A percentile compares a stretch with the other conserved stretches of the same genome.
phyloP scores from a whole-genome alignment of 2,888 invertebrate species.

The Mimumesa dahlbomi region DNA sequence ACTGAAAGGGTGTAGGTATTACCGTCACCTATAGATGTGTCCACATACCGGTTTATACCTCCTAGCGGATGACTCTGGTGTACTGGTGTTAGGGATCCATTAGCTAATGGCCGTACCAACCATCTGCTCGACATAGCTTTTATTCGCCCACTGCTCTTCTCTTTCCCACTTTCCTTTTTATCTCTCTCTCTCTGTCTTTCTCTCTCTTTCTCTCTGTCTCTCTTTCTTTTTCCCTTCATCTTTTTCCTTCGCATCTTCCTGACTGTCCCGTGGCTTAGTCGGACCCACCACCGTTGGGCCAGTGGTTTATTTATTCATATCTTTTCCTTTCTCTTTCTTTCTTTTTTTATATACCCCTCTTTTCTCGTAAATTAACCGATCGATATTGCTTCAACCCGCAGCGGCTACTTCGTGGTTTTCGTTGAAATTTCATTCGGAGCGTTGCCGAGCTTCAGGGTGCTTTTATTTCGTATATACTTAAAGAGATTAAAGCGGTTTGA shows the following conservation, averaged over 20 bases:
- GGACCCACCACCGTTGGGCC: conserved; percentile 44
- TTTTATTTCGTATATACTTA: too few species aligned
- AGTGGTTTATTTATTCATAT: conserved; percentile 67
- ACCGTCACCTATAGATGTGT: conserved; percentile 51
- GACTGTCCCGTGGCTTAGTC: conserved; percentile 51
- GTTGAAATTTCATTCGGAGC: background rate
- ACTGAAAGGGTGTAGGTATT: conserved; percentile 48
- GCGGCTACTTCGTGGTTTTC: conserved; percentile 44
- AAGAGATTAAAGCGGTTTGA: too few species aligned
- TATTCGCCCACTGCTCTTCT: conserved; percentile 62
- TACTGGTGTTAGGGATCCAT: conserved; percentile 75
- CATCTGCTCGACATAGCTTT: conserved; percentile 76
- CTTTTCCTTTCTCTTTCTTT: conserved; percentile 22
- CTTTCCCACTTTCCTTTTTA: conserved; percentile 47
- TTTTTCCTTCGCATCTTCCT: conserved; percentile 46
- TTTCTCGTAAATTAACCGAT: conserved; percentile 24
- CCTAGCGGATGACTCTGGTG: conserved; percentile 65
- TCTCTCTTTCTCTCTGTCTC: conserved; percentile 48
- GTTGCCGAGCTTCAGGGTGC: background rate
- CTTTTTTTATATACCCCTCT: background rate
- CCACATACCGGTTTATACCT: conserved; percentile 63
- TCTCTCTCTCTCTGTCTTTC: conserved; percentile 43
- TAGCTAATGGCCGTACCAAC: conserved; percentile 77
- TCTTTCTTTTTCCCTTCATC: conserved; percentile 31
- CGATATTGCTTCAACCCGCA: background rate